A percentile compares a stretch with the other conserved stretches of the same genome.
These are phyloP conservation scores for Coenonympha glycerion DNA, from an alignment of 2,888 invertebrate genomes.

Conservation along the genomic window DNA sequence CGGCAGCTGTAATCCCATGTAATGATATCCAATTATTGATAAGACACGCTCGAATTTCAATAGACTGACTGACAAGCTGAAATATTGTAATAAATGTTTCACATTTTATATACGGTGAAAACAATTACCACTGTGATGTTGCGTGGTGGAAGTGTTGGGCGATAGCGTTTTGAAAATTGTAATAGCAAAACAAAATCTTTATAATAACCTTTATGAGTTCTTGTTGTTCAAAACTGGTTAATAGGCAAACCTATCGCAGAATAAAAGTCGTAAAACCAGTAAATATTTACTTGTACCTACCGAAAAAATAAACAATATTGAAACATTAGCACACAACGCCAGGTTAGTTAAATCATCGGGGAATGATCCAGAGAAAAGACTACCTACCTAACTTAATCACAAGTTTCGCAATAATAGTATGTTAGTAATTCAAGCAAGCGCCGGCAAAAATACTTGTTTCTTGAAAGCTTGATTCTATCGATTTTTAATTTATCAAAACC, in stretches of 20 bases:
- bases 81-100: constrained; percentile 69
- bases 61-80: constrained; percentile 68
- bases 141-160: constrained; percentile 29
- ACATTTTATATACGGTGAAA: constrained; percentile 59
- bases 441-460: neutral
- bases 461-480: neutral
- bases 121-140: constrained; percentile 49
- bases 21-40: constrained; percentile 70
- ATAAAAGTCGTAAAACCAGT: no score
- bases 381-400: no score
- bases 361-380: no score
- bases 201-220: no score
- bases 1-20: constrained; percentile 43
- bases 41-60: constrained; percentile 71
- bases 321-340: no score
- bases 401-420: no score
- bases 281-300: no score
- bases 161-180: constrained; percentile 16
- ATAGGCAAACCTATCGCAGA: no score
- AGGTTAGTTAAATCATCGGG: no score
- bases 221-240: no score
- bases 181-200: neutral
- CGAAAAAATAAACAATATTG: no score
- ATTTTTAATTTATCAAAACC: neutral
- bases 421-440: no score